phyloP scores from a whole-genome alignment of 2,113 vertebrate genomes.

The Eptesicus fuscus region DNA sequence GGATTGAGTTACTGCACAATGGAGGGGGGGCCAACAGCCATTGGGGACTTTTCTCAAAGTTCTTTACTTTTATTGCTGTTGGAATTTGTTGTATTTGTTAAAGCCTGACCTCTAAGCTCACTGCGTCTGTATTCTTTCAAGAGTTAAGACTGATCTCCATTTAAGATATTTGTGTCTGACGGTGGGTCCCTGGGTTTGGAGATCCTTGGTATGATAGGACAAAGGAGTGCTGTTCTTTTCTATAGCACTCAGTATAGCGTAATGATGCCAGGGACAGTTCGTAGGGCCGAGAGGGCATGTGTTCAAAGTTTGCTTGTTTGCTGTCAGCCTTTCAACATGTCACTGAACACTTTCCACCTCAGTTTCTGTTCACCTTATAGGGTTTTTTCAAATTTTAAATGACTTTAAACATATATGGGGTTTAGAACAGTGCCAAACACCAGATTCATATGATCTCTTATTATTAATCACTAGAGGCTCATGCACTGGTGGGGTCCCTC shows the following conservation, averaged over 20 bases:
- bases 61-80: conserved; percentile 22
- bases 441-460: neutral
- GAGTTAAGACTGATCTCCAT: neutral
- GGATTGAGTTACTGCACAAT: neutral
- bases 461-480: neutral
- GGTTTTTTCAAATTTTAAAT: neutral
- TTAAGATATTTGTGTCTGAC: conserved; percentile 14
- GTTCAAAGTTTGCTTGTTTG: neutral
- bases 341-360: neutral
- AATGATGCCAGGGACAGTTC: neutral
- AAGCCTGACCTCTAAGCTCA: conserved; percentile 1
- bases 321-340: neutral
- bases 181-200: neutral
- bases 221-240: neutral
- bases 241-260: rapidly evolving
- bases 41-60: neutral
- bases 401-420: neutral
- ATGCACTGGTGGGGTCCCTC: too few relatives aligned
- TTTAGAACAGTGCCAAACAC: neutral
- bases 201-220: neutral
- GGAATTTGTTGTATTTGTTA: neutral
- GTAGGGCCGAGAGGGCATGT: neutral
- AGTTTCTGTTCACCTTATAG: neutral
- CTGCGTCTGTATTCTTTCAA: neutral
- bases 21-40: neutral